Conservation (phyloP, 2,888 invertebrate genomes). For the Cryptops parisi region DNA sequence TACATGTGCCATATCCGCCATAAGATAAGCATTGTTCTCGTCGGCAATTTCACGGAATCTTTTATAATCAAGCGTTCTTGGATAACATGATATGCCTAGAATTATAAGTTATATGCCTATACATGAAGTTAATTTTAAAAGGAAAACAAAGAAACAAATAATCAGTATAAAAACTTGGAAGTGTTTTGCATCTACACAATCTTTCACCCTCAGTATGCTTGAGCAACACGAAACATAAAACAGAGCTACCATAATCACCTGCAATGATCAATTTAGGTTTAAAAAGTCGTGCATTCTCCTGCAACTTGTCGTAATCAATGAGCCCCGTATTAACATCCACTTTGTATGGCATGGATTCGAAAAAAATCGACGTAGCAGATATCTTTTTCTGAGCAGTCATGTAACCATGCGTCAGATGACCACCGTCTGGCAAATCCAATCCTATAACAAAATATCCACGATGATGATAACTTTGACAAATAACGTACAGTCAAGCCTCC, state of each 20-base stretch:
- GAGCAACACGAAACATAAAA: not conserved
- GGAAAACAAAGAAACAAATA: not conserved
- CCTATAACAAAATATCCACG: conserved; percentile 34
- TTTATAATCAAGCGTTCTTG: conserved; percentile 79
- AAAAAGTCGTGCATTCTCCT: conserved; percentile 66
- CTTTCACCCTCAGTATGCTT: not conserved
- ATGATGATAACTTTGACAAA: not conserved
- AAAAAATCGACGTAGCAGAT: conserved; percentile 93
- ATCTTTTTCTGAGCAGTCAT: conserved; percentile 80
- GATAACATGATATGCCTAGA: conserved; percentile 71
- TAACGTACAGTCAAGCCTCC: not conserved
- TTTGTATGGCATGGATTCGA: conserved; percentile 97
- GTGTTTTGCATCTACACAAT: not conserved
- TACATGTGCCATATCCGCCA: conserved; percentile 94
- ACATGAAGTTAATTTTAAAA: too few species aligned
- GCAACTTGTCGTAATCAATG: conserved; percentile 82
- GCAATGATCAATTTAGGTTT: conserved; percentile 88
- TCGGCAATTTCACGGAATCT: conserved; percentile 71
- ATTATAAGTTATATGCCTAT: too few species aligned
- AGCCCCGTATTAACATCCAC: conserved; percentile 58
- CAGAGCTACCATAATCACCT: too few species aligned
- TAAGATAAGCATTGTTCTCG: conserved; percentile 63
- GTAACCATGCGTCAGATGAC: conserved; percentile 83
- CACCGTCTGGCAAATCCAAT: conserved; percentile 89
- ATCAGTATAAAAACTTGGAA: not conserved